Evolutionary conservation across 2,797 vertebrate genomes (phyloP).

Genomic region (Chaetodon trifasciatus): DNA sequence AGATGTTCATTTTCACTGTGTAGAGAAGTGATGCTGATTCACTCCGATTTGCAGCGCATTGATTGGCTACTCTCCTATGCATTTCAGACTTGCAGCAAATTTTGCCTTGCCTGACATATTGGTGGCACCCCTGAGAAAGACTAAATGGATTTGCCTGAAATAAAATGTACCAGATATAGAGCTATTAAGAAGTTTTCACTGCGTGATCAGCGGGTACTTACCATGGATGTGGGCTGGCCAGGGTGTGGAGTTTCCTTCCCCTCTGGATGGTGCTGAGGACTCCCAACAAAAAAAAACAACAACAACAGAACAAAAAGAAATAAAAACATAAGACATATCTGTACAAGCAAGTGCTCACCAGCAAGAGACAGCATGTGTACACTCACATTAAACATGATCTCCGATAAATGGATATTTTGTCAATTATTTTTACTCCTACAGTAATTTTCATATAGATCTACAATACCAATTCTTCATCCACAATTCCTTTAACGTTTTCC

Average conservation of each 20-base stretch:
- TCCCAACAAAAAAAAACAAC: conserved; percentile 73
- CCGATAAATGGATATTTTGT: conserved; percentile 78
- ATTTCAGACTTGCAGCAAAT: conserved; percentile 47
- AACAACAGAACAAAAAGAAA: conserved; percentile 74
- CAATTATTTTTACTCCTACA: conserved; percentile 78
- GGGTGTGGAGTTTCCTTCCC: conserved; percentile 36
- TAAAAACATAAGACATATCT: conserved; percentile 80
- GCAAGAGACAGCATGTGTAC: conserved; percentile 83
- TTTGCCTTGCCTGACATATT: conserved; percentile 25
- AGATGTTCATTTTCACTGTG: conserved; percentile 75
- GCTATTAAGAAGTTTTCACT: conserved; percentile 25
- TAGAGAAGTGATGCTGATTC: conserved; percentile 54
- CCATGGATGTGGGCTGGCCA: conserved; percentile 65
- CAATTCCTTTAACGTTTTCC: conserved; percentile 69
- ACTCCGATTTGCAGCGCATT: conserved; percentile 41
- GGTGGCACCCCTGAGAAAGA: conserved; percentile 21
- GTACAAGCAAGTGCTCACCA: conserved; percentile 86
- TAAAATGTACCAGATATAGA: conserved; percentile 38
- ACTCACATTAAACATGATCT: conserved; percentile 84
- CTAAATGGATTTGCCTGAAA: conserved; percentile 44
- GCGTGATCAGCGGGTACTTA: conserved; percentile 63
- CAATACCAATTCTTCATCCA: conserved; percentile 72
- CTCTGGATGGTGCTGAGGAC: conserved; percentile 66
- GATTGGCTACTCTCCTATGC: conserved; percentile 45
- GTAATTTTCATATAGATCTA: conserved; percentile 77